Evolutionary conservation across 2,888 invertebrate genomes (phyloP).

Genomic region (Endomychus coccineus): DNA sequence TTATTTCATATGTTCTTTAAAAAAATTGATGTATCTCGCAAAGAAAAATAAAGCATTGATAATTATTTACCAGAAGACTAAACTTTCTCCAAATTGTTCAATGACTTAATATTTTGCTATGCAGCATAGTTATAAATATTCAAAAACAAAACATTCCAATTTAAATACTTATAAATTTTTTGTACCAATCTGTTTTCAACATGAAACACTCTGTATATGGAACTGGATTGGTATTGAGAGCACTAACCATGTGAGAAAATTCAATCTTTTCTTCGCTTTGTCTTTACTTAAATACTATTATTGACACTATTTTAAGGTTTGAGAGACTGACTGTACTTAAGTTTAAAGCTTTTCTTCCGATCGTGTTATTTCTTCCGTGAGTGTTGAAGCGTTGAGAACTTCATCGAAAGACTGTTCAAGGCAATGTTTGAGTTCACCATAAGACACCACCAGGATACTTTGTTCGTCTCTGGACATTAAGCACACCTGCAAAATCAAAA

Average conservation of each 20-base stretch:
- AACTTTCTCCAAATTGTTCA: too few relatives aligned
- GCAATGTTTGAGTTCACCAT: constrained; percentile 91
- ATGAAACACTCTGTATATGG: too few relatives aligned
- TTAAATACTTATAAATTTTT: too few relatives aligned
- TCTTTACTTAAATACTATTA: constrained; percentile 9
- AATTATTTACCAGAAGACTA: too few relatives aligned
- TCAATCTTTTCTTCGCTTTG: constrained; percentile 10
- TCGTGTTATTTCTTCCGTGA: constrained; percentile 29
- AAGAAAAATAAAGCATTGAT: too few relatives aligned
- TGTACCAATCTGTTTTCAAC: too few relatives aligned
- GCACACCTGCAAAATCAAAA: constrained; percentile 62
- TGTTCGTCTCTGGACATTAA: constrained; percentile 95
- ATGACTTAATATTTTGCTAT: too few relatives aligned
- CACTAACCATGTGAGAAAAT: constrained; percentile 15
- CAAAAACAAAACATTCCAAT: too few relatives aligned
- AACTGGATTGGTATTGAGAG: too few relatives aligned
- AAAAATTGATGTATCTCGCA: too few relatives aligned
- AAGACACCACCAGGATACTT: constrained; percentile 91
- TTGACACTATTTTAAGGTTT: constrained; percentile 7
- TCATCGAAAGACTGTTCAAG: constrained; percentile 89
- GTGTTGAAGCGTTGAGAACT: constrained; percentile 53
- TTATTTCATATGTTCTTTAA: too few relatives aligned
- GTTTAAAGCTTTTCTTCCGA: constrained; percentile 10
- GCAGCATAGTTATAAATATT: too few relatives aligned
- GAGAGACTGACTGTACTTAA: not conserved